Percentiles rank a stretch among this genome's conserved stretches.
phyloP scores from a whole-genome alignment of 2,797 vertebrate species.

The Acridotheres tristis region DNA sequence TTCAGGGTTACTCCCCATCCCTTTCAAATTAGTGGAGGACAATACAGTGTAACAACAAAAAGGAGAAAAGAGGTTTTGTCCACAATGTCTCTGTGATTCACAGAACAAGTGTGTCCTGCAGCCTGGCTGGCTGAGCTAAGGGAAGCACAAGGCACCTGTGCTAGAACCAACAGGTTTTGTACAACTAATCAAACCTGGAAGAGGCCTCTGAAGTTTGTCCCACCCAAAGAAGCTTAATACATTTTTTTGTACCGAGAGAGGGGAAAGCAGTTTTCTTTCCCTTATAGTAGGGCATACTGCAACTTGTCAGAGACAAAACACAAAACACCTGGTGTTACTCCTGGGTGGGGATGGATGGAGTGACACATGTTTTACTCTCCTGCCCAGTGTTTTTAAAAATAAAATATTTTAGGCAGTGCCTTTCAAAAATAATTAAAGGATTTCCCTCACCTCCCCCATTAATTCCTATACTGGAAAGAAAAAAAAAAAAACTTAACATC shows the following conservation, averaged over 20 bases:
- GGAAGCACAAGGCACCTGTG: accelerated
- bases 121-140: not conserved
- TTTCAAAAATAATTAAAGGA: not conserved
- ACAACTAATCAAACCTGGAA: not conserved
- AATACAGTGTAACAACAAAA: not conserved
- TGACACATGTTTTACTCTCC: not conserved
- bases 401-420: not conserved
- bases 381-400: not conserved
- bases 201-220: not conserved
- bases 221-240: not conserved
- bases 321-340: not conserved
- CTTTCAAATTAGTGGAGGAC: not conserved
- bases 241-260: not conserved
- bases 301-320: not conserved
- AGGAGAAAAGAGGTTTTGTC: not conserved
- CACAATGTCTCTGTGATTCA: not conserved
- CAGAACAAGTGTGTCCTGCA: not conserved
- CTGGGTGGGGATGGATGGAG: not conserved
- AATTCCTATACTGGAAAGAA: not conserved
- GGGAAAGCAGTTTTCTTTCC: not conserved
- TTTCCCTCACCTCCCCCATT: too few relatives aligned
- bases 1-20: not conserved
- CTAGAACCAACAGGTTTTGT: not conserved
- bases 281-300: not conserved
- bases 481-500: not conserved